These are phyloP conservation scores for Speoplatyrhinus poulsoni DNA, from an alignment of 2,113 vertebrate genomes.

Conservation along the genomic window DNA sequence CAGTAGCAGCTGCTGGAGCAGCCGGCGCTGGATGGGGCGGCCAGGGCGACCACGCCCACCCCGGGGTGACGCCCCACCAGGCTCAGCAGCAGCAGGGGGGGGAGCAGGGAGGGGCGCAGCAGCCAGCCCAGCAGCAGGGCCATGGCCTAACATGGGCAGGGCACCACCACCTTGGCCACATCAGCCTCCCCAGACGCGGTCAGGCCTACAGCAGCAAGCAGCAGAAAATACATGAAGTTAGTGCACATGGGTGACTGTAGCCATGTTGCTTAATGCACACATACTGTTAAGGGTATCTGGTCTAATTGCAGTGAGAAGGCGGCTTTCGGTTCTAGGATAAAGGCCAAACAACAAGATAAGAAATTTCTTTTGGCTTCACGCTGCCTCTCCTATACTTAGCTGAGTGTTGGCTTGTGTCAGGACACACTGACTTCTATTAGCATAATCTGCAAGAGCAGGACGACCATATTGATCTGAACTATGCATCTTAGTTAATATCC, in stretches of 20 bases:
- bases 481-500: too few relatives aligned
- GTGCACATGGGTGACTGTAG: conserved; percentile 28
- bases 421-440: too few relatives aligned
- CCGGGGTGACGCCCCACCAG: conserved; percentile 59
- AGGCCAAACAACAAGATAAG: too few relatives aligned
- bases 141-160: conserved; percentile 67
- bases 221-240: conserved; percentile 8
- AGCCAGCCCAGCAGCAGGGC: conserved; percentile 67
- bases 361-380: too few relatives aligned
- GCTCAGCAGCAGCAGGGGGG: conserved; percentile 84
- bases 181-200: conserved; percentile 54
- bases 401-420: too few relatives aligned
- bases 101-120: conserved; percentile 75
- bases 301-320: conserved; percentile 56
- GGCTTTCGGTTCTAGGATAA: not conserved
- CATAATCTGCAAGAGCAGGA: too few relatives aligned
- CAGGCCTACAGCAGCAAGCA: conserved; percentile 51
- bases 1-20: conserved; percentile 89
- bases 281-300: conserved; percentile 27
- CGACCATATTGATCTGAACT: too few relatives aligned
- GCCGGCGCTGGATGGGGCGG: conserved; percentile 43
- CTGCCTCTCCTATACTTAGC: too few relatives aligned
- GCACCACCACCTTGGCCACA: conserved; percentile 37
- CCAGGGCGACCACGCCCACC: too few relatives aligned
- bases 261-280: conserved; percentile 33